Base-by-base conservation (phyloP, 2,797 vertebrate species). In the Enteromius trimaculatus region DNA sequence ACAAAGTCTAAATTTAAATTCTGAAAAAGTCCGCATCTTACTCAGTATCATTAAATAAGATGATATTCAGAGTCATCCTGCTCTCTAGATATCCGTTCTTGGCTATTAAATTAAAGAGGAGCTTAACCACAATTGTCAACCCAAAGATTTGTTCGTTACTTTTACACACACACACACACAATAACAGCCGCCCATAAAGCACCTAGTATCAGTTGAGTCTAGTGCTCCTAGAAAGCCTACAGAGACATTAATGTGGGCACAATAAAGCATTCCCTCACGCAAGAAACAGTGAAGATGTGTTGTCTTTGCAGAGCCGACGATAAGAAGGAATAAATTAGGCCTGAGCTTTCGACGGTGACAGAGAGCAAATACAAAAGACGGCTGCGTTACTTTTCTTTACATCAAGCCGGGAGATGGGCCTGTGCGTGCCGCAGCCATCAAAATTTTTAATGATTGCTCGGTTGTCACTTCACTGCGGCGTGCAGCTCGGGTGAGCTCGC, bases 371-470 rank as follows among this genome's bases (percentile, higher is more conserved):
- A 87, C 85, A 87, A 90, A 90, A 89, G 84, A 81, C 76, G 34
- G 77, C 78, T 71, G 85, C n/a, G 44, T 39, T 31, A 68, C 83
- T 86, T 65, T 84, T 74, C 84, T 66, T 85, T 82, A 78, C 80
- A 78, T 80, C 79, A 53, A 83, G 77, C 60, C 49, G 47, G 83
- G 64, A 81, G 87, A 86, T 80, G 44, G 87, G 82, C 77, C 88
- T 87, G 66, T 86, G 84, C 80, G 79, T 86, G 88, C 81, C 3
- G 80, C 85, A 88, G 82, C 82, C 88, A 85, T 89, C 86, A 88
- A 86, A 88, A 87, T 88, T 89, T 89, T 87, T 91, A 90, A 91
- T 84, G 83, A 88, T 86, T 89, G 79, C 69, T 86, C 55, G 68
- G 31, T 86, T 88, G 81, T 90, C 89, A 89, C 85, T 78, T 29